phyloP scores from a whole-genome alignment of 2,888 invertebrate genomes.

The Synanthedon tipuliformis region DNA sequence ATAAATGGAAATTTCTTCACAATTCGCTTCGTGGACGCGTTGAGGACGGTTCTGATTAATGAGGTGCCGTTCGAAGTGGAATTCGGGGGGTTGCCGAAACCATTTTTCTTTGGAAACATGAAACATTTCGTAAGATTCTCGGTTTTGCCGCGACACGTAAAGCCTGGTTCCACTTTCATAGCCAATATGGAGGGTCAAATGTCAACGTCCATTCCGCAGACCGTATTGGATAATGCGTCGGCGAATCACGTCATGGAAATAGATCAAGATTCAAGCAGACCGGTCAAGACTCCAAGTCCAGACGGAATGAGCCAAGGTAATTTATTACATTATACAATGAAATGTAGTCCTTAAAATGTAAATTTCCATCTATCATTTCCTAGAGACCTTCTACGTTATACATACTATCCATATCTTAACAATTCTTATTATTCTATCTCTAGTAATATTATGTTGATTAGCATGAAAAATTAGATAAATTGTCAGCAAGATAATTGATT shows the following conservation, averaged over 20 bases:
- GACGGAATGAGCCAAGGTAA: constrained; percentile 52
- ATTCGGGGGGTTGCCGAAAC: constrained; percentile 86
- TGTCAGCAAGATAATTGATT: too few species aligned
- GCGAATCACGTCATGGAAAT: constrained; percentile 31
- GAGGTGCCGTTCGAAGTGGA: constrained; percentile 82
- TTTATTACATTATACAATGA: constrained; percentile 1
- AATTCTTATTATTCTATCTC: too few species aligned
- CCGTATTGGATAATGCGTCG: constrained; percentile 12
- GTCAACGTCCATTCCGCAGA: constrained; percentile 11
- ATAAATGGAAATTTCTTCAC: constrained; percentile 79
- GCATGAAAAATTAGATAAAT: too few species aligned
- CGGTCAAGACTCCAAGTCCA: constrained; percentile 44
- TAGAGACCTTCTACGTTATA: too few species aligned
- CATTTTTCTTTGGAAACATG: constrained; percentile 77
- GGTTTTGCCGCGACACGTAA: constrained; percentile 78
- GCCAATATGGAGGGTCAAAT: constrained; percentile 77
- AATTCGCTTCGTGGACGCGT: constrained; percentile 82
- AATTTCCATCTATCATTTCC: too few species aligned
- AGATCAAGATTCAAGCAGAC: constrained; percentile 19
- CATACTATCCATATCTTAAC: too few species aligned
- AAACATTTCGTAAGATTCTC: constrained; percentile 87
- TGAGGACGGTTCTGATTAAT: constrained; percentile 82
- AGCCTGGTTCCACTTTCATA: constrained; percentile 78
- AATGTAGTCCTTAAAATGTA: too few species aligned
- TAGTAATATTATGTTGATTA: too few species aligned